Percentiles rank a stretch among this genome's conserved stretches.
Evolutionary conservation across 92 coral and sea anemone species (phyloP).

Genomic region (Metridium senile): DNA sequence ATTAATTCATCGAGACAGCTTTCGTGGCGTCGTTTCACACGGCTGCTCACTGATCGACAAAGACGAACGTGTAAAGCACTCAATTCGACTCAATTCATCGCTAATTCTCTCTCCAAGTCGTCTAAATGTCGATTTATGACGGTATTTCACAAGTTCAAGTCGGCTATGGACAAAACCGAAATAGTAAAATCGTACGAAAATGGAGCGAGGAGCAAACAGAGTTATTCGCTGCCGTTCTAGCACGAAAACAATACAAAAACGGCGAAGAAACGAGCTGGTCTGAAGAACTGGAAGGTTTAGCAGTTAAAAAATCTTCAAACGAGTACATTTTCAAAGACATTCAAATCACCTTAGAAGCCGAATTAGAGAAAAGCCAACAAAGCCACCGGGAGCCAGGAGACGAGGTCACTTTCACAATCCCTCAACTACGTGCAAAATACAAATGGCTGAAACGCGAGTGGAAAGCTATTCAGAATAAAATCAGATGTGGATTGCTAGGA

Average conservation of each 20-base stretch:
- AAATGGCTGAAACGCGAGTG: conserved; percentile 60
- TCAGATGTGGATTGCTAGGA: conserved; percentile 1
- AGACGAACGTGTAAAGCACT: conserved; percentile 1
- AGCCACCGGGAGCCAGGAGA: conserved; percentile 23
- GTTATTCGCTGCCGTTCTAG: conserved; percentile 36
- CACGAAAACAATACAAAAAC: conserved; percentile 1
- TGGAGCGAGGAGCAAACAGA: conserved; percentile 49
- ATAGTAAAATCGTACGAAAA: conserved; percentile 21
- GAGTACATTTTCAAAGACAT: conserved; percentile 36
- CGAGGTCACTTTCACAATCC: conserved; percentile 30
- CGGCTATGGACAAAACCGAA: conserved; percentile 2
- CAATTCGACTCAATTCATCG: not conserved
- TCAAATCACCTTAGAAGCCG: conserved; percentile 15
- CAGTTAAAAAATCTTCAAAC: conserved; percentile 54
- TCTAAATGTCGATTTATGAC: conserved; percentile 8
- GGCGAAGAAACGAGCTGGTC: conserved; percentile 29
- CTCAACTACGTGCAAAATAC: conserved; percentile 44
- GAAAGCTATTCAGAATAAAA: conserved; percentile 36
- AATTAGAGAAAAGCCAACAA: conserved; percentile 25
- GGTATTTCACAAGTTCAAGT: conserved; percentile 34
- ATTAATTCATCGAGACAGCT: conserved; percentile 31
- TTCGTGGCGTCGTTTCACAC: conserved; percentile 16
- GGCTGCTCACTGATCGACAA: not conserved
- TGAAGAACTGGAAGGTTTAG: conserved; percentile 34
- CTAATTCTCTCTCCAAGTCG: not conserved